Base-by-base conservation (phyloP, 2,797 vertebrate genomes). In the Eidolon dupreanum region DNA sequence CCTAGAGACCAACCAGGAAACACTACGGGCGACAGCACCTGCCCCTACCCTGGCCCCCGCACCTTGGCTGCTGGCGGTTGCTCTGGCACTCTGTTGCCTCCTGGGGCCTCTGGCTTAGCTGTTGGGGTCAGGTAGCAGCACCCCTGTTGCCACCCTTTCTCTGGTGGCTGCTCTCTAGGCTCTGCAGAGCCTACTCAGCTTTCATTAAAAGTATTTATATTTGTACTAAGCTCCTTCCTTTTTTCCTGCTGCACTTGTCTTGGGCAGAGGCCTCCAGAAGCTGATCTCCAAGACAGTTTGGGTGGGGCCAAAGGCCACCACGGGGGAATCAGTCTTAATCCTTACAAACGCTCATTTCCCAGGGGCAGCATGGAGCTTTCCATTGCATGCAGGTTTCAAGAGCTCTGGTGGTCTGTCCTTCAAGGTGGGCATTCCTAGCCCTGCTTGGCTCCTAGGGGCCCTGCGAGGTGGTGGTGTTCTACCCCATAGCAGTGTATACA, bases 1-100 rank as follows among this genome's bases (percentile, higher is more conserved):
- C 0, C 98, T 99, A 0, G 99, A 99, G 98, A 99, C 98, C 97
- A 99, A 99, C 98, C 99, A 99, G 98, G 99, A 99, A 93, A 99
- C 99, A 0, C 98, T 99, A 75, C 98, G 98, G 90, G 99, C 98
- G 17, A 98, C 96, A 2, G 98, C 98, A 1, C 36, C 9, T 1
- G 79, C 26, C 46, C 22, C 43, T 38, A 5, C 5, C 77, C 92
- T 20, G 5, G 15, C 0, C 59, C 98, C 73, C 2, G 88, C 65
- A 3, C 97, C 84, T 61, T 77, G 13, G 0, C 82, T 98, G 89
- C 87, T 98, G 46, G 95, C 66, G 0, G 84, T 95, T 38, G 97
- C 98, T 71, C 96, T 97, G 95, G 90, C 88, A 0, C 97, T 98
- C 1, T 24, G 96, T 84, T 75, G 92, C 31, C 89, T 98, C 97